Percentiles rank a stretch among this genome's conserved stretches.
Conservation (phyloP, 2,113 vertebrate genomes). For the Cynopterus brachyotis region DNA sequence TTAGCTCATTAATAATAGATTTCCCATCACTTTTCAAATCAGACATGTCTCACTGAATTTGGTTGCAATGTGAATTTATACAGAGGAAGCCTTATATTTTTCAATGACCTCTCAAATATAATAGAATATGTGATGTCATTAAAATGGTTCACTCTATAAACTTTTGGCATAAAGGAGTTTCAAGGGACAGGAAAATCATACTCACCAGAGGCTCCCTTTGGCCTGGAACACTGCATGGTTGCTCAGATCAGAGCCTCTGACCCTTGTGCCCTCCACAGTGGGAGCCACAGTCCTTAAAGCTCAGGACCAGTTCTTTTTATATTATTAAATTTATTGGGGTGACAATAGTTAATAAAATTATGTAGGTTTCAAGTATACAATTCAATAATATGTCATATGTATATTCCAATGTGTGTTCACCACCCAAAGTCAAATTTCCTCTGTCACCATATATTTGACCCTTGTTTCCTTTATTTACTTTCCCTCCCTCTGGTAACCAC, state of each 20-base stretch:
- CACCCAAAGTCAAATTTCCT: too few relatives aligned
- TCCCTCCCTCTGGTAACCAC: too few relatives aligned
- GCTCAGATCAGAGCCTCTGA: neutral
- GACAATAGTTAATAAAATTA: too few relatives aligned
- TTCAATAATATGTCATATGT: too few relatives aligned
- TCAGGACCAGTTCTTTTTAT: neutral
- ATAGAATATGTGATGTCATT: neutral
- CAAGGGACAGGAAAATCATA: neutral
- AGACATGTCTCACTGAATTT: slow-evolving; percentile 53
- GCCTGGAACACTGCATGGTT: fast-evolving
- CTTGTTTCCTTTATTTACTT: too few relatives aligned
- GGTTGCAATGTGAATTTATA: slow-evolving; percentile 33
- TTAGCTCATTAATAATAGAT: slow-evolving; percentile 59
- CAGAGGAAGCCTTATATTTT: slow-evolving; percentile 1
- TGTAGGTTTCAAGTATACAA: too few relatives aligned
- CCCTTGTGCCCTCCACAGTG: fast-evolving
- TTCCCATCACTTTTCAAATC: slow-evolving; percentile 66
- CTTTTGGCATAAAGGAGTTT: neutral
- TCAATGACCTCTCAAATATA: slow-evolving; percentile 52
- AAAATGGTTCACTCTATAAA: slow-evolving; percentile 17
- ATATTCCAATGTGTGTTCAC: too few relatives aligned
- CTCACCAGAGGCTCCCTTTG: neutral
- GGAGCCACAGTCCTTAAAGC: neutral
- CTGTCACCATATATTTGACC: too few relatives aligned
- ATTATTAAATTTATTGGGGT: too few relatives aligned